Evolutionary conservation across 2,888 invertebrate species (phyloP).

Genomic region (Neoscelio sp.): DNA sequence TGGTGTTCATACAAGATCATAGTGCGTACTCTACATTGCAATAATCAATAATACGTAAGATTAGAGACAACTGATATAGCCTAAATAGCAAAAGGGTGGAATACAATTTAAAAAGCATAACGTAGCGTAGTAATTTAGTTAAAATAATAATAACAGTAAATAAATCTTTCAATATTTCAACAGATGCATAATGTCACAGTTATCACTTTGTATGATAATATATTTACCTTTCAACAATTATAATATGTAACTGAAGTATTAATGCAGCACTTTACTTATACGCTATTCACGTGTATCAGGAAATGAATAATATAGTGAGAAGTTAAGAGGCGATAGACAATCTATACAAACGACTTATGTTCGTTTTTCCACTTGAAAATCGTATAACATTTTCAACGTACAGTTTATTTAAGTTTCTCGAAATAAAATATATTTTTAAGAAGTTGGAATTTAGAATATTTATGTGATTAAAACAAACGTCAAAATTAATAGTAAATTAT

Average conservation of each 20-base stretch:
- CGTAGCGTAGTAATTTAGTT: too few relatives aligned
- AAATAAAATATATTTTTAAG: too few relatives aligned
- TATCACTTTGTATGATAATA: neutral
- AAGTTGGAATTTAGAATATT: too few relatives aligned
- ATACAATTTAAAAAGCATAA: constrained; percentile 19
- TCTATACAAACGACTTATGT: constrained; percentile 19
- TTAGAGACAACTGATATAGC: constrained; percentile 34
- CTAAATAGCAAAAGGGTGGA: constrained; percentile 12
- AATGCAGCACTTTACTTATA: constrained; percentile 29
- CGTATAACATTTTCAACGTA: too few relatives aligned
- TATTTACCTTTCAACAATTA: constrained; percentile 20
- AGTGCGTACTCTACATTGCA: constrained; percentile 26
- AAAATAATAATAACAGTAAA: neutral
- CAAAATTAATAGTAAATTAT: too few relatives aligned
- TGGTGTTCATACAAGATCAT: constrained; percentile 24
- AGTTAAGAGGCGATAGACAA: constrained; percentile 32
- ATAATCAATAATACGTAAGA: constrained; percentile 44
- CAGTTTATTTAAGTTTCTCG: too few relatives aligned
- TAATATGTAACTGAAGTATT: constrained; percentile 10
- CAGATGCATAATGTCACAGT: neutral
- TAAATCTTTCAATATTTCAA: neutral
- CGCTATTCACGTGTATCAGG: constrained; percentile 22
- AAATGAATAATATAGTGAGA: constrained; percentile 34
- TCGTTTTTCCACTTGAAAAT: neutral
- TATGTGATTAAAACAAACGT: too few relatives aligned